Evolutionary conservation across 2,888 invertebrate species (phyloP).

Genomic region (Limnephilus rhombicus): DNA sequence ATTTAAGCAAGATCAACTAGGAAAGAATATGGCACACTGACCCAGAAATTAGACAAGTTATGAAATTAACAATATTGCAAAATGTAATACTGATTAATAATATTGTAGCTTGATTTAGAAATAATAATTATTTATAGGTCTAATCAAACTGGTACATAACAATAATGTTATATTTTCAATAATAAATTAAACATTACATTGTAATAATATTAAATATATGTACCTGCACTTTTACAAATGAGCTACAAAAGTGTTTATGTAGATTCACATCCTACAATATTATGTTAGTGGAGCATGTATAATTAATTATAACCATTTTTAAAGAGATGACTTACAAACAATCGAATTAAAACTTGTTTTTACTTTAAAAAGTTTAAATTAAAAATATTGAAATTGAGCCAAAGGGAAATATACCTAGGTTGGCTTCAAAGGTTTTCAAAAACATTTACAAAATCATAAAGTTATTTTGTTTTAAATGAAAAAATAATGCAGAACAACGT

Average conservation of each 20-base stretch:
- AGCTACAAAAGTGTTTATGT: no score
- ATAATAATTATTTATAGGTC: background rate
- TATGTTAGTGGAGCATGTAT: no score
- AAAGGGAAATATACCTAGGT: background rate
- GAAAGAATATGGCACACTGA: background rate
- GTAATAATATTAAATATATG: no score
- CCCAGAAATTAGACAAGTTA: background rate
- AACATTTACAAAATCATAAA: background rate
- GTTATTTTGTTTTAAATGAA: background rate
- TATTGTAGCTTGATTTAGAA: background rate
- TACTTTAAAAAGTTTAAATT: no score
- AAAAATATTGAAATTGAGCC: background rate
- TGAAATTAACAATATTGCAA: background rate
- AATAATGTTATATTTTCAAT: no score
- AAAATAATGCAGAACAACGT: background rate
- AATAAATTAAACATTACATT: no score
- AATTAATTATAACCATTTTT: no score
- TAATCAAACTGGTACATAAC: no score
- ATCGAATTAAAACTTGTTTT: no score
- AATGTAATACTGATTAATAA: background rate
- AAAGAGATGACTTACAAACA: no score
- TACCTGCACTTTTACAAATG: no score
- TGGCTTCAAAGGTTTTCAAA: background rate
- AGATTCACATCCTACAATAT: no score
- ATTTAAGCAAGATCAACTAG: background rate